Conservation (phyloP, 2,888 invertebrate genomes). For the Onchidella celtica region DNA sequence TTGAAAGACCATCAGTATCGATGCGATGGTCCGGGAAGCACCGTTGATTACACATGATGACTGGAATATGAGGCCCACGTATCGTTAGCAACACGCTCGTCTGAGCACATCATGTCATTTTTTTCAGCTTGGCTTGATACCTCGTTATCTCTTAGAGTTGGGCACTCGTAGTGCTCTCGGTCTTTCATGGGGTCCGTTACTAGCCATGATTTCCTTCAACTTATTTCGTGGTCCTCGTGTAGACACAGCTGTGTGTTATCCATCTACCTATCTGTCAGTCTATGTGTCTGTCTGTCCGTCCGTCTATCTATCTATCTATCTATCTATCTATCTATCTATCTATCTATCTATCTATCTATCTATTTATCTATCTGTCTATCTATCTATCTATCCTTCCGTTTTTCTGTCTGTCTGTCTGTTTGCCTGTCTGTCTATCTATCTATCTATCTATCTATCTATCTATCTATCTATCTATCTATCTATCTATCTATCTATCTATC, state of each 20-base stretch:
- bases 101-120: conserved; percentile 3
- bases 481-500: conserved; percentile 9
- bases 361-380: no score
- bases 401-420: no score
- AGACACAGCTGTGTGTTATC: no score
- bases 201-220: neutral
- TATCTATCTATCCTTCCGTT: no score
- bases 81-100: conserved; percentile 15
- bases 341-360: no score
- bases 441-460: conserved; percentile 9
- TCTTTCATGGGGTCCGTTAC: no score
- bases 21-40: conserved; percentile 6
- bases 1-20: neutral
- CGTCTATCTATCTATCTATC: no score
- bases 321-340: conserved; percentile 15
- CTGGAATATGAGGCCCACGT: neutral
- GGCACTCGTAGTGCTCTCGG: neutral
- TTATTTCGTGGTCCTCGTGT: neutral
- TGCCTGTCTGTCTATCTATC: no score
- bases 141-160: neutral
- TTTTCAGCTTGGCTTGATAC: neutral
- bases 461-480: conserved; percentile 17
- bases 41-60: conserved; percentile 30
- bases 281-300: no score
- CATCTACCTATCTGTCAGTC: no score